These are phyloP conservation scores for Fopius arisanus DNA, from an alignment of 1,140 invertebrate species.

Conservation along the genomic window DNA sequence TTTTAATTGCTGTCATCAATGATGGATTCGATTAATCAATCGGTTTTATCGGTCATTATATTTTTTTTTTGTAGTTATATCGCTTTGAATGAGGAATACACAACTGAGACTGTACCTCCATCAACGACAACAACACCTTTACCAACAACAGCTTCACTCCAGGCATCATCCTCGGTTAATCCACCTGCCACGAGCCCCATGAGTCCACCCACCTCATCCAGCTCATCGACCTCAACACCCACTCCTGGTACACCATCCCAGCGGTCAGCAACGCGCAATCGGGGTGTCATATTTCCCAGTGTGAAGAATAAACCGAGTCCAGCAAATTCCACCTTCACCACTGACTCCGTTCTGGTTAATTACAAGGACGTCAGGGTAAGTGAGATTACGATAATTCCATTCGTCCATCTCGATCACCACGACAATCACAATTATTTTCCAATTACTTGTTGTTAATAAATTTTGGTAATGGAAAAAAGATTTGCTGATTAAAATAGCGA, in stretches of 20 bases:
- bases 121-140: constrained; percentile 49
- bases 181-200: constrained; percentile 50
- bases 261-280: constrained; percentile 69
- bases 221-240: constrained; percentile 44
- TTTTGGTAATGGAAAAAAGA: too few species aligned
- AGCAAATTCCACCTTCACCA: constrained; percentile 81
- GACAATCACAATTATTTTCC: too few species aligned
- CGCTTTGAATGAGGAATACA: constrained; percentile 47
- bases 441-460: too few species aligned
- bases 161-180: constrained; percentile 45
- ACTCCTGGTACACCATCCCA: constrained; percentile 49
- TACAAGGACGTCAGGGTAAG: constrained; percentile 85
- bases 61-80: constrained; percentile 40
- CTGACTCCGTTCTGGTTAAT: constrained; percentile 71
- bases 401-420: too few species aligned
- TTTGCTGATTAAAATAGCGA: too few species aligned
- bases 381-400: constrained; percentile 36
- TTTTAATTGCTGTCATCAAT: neutral
- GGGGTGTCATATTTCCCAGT: constrained; percentile 87
- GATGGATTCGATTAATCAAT: neutral
- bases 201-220: constrained; percentile 44
- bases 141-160: constrained; percentile 45
- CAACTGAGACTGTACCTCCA: constrained; percentile 49
- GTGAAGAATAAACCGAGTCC: constrained; percentile 88
- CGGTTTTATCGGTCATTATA: too few species aligned